Base-by-base conservation (phyloP, 2,888 invertebrate genomes). In the Drosophila sordidapex region DNA sequence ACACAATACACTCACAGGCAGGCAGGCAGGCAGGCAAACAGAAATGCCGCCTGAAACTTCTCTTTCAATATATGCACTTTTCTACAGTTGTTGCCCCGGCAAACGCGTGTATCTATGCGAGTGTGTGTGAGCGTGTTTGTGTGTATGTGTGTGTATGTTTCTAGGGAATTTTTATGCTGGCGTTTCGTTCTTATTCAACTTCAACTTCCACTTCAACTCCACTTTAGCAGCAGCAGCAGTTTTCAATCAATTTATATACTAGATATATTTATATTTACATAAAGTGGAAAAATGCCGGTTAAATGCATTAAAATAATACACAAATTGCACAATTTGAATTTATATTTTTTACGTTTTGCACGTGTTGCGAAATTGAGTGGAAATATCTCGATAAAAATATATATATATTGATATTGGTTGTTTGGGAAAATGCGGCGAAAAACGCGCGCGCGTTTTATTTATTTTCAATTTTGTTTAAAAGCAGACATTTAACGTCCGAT, bases 141-240 rank as follows among this genome's bases (percentile, higher is more conserved):
- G 27, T 48, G 15, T 58, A n/a, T n/a, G 25, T 33, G 33, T 46
- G 40, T 62, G 11, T 67, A 58, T 73, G 66, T 71, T 81, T 76
- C 80, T 60, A 76, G 70, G 65, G 81, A 81, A 81, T 80, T 80
- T 79, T 81, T 81, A 79, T 79, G 82, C 79, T 81, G 82, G 82
- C 72, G 70, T 75, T 79, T 63, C 61, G 76, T 82, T 80, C 79
- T 82, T 79, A 82, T 81, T 80, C 66, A 80, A 49, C 46, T 46
- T 15, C 21, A 46, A 46, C 25, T 25, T 46, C 46, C 46, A 51
- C 57, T 75, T 59, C 13, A 68, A 71, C 73, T 72, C 65, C 74
- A 65, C 66, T 65, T 59, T 58, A 51, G 49, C 46, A 25, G 46
- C 25, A 46, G 46, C 46, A 25, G 46, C 46, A 46, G 46, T 46